Percentiles rank a stretch among this genome's conserved stretches.
These are phyloP conservation scores for Peucedramus taeniatus DNA, from an alignment of 2,113 vertebrate genomes.

Conservation along the genomic window DNA sequence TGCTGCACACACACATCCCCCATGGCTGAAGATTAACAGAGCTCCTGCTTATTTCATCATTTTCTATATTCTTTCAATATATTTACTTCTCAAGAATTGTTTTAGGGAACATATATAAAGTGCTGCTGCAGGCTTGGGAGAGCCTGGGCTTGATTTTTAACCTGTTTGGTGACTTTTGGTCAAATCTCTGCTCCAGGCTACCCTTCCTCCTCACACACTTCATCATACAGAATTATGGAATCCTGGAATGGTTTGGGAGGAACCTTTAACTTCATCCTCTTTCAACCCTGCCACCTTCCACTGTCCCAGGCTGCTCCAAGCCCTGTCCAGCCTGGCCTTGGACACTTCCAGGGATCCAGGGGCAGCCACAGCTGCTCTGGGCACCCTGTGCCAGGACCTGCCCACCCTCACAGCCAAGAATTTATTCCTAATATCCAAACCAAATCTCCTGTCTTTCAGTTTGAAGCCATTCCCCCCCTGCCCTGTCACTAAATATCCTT, in stretches of 20 bases:
- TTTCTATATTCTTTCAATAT: neutral
- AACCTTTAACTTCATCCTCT: neutral
- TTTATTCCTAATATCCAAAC: neutral
- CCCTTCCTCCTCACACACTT: neutral
- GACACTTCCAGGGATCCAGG: neutral
- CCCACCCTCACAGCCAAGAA: neutral
- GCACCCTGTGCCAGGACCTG: neutral
- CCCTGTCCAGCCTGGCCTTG: fast-evolving
- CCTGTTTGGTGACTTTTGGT: neutral
- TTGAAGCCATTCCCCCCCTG: neutral
- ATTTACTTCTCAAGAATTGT: neutral
- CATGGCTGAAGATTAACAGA: neutral
- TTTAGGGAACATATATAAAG: neutral
- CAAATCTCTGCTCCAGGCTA: neutral
- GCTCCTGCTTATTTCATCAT: neutral
- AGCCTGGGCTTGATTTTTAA: neutral
- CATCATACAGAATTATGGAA: neutral
- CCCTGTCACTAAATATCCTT: neutral
- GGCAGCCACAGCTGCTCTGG: neutral
- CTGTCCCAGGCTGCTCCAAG: fast-evolving
- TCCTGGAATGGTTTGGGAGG: neutral
- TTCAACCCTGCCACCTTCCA: neutral
- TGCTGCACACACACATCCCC: neutral
- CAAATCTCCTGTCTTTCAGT: neutral
- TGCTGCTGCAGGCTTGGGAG: neutral